phyloP scores from a whole-genome alignment of 2,888 invertebrate species.

The Lathronympha strigana region DNA sequence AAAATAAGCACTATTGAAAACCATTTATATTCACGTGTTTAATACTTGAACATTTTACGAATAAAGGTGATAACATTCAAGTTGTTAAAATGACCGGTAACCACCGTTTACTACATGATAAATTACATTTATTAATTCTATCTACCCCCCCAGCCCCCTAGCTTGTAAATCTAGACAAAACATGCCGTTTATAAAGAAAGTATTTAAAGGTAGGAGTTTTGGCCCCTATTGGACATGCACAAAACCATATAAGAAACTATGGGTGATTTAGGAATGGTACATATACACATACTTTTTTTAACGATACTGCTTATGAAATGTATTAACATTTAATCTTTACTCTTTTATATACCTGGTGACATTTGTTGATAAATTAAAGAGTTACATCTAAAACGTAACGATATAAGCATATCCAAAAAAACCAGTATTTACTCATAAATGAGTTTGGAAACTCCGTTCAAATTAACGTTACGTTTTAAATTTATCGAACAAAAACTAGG shows the following conservation, averaged over 20 bases:
- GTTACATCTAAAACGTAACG: not conserved
- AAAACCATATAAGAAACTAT: not conserved
- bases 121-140: conserved; percentile 64
- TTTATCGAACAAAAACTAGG: no score
- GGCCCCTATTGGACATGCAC: conserved; percentile 10
- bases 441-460: no score
- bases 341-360: no score
- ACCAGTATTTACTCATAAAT: no score
- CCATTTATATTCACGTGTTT: conserved; percentile 78
- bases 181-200: conserved; percentile 23
- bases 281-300: no score
- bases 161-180: conserved; percentile 35
- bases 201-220: conserved; percentile 7
- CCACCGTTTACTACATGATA: conserved; percentile 58
- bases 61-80: conserved; percentile 78
- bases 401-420: no score
- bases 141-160: conserved; percentile 50
- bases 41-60: conserved; percentile 70
- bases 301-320: not conserved
- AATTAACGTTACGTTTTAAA: no score
- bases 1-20: conserved; percentile 72
- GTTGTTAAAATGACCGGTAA: conserved; percentile 65
- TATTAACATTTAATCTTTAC: no score
- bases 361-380: not conserved
- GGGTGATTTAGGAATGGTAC: not conserved